A percentile compares a stretch with the other conserved stretches of the same genome.
Conservation (phyloP, 2,797 vertebrate species). For the Melanitta fusca region DNA sequence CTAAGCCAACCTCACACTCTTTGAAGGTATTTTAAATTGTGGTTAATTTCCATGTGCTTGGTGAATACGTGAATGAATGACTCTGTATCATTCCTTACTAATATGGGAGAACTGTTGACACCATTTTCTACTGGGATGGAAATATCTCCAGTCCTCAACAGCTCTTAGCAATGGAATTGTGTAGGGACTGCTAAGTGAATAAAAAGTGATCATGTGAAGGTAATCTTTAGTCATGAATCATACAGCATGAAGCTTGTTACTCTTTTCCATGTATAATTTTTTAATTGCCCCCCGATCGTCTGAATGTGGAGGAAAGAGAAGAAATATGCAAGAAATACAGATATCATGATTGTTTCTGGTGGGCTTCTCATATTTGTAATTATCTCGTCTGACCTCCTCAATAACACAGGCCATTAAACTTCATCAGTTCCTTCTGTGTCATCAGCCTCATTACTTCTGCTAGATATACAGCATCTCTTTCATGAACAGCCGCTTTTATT, state of each 20-base stretch:
- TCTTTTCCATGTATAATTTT: not conserved
- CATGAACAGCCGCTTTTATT: not conserved
- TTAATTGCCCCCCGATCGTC: not conserved
- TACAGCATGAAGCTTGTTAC: not conserved
- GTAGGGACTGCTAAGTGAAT: not conserved
- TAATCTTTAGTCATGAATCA: not conserved
- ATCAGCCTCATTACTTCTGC: not conserved
- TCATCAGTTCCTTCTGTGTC: not conserved
- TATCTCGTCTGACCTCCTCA: not conserved
- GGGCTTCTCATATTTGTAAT: not conserved
- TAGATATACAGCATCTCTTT: not conserved
- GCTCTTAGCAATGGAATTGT: not conserved
- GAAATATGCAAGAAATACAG: not conserved
- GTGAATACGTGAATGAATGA: not conserved
- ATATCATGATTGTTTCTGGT: not conserved
- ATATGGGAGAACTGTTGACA: not conserved
- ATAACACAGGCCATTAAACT: not conserved
- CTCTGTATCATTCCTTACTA: constrained; percentile 23
- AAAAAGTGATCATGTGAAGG: not conserved
- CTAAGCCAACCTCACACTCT: not conserved
- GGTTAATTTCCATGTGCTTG: not conserved
- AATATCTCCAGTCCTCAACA: not conserved
- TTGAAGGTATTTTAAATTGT: not conserved
- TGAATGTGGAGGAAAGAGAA: not conserved
- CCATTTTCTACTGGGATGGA: not conserved